Percentiles rank a stretch among this genome's conserved stretches.
Conservation (phyloP, 2,888 invertebrate species). For the Hirtodrosophila trivittata region DNA sequence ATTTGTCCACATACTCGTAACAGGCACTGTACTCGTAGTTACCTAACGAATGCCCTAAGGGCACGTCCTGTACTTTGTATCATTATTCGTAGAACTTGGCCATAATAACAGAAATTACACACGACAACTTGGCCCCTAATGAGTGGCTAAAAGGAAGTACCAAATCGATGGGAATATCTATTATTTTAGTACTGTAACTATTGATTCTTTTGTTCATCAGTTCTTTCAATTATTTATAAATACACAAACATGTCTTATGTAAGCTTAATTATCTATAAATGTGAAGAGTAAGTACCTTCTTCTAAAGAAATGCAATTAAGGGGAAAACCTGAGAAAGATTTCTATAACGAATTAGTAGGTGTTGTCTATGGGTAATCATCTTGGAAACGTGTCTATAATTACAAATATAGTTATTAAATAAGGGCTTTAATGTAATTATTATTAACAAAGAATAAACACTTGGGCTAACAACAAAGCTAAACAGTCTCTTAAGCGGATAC, state of each 20-base stretch:
- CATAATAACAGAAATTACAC: slow-evolving; percentile 8
- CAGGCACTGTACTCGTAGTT: no score
- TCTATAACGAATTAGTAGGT: slow-evolving; percentile 6
- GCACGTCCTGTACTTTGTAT: slow-evolving; percentile 25
- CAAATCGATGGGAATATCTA: background rate
- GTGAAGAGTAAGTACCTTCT: background rate
- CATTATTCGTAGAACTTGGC: slow-evolving; percentile 1
- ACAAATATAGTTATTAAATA: background rate
- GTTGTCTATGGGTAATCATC: background rate
- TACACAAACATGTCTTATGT: no score
- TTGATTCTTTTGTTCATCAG: no score
- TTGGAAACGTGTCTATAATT: slow-evolving; percentile 25
- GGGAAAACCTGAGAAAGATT: background rate
- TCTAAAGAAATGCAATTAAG: slow-evolving; percentile 16
- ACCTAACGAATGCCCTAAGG: slow-evolving; percentile 14
- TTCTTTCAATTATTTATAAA: no score
- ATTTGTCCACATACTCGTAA: no score
- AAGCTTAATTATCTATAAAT: no score
- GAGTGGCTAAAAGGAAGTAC: background rate
- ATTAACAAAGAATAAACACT: background rate
- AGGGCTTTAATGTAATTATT: background rate
- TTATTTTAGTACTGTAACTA: no score
- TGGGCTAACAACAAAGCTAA: background rate
- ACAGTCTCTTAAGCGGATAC: background rate
- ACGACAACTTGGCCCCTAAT: slow-evolving; percentile 8